Evolutionary conservation across 2,888 invertebrate species (phyloP), one percentile per base, ranked within the genome.

Genomic region (Axea sp.): DNA sequence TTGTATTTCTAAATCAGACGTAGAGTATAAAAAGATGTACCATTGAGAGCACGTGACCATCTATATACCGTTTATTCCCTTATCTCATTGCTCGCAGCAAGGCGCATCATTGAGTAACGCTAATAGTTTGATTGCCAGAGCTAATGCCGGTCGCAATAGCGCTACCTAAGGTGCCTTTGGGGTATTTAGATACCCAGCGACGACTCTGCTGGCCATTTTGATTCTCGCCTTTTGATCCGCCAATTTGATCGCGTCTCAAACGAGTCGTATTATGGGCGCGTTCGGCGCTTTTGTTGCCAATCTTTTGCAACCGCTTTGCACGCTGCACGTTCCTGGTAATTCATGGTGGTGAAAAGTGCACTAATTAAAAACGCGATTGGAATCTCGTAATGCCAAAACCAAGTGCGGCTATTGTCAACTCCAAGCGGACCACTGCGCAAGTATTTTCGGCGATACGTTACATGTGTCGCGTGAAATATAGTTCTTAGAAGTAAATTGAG

Each of bases 141-240:
- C 73, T 79, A 81, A 80, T 80, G 78, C 78, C 75, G 80, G 78
- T 80, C 78, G 79, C 80, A 80, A 80, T 69, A 57, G 45, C 64
- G 43, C 77, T 81, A 78, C 76, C 77, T 80, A 80, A 80, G 80
- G 80, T 80, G 79, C 80, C 81, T 80, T 80, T 79, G 79, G 80
- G 73, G 68, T 71, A 68, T 74, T 59, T 73, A 78, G 77, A 74
- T 73, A 67, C 53, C 30, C 15, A 69, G 60, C 60, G 24, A 69
- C 45, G 60, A 41, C 28, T 57, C 49, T 43, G 57, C 64, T 72
- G 60, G 53, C 64, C 55, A 53, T 73, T 76, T 77, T 65, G 47
- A 41, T 41, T 67, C 55, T 65, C 47, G 59, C 55, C 67, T 60
- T 57, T 64, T 55, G 47, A 47, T 68, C 67, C 72, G 71, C 68